These are phyloP conservation scores for Alfaro cultratus DNA, from an alignment of 2,797 vertebrate genomes.

Conservation along the genomic window DNA sequence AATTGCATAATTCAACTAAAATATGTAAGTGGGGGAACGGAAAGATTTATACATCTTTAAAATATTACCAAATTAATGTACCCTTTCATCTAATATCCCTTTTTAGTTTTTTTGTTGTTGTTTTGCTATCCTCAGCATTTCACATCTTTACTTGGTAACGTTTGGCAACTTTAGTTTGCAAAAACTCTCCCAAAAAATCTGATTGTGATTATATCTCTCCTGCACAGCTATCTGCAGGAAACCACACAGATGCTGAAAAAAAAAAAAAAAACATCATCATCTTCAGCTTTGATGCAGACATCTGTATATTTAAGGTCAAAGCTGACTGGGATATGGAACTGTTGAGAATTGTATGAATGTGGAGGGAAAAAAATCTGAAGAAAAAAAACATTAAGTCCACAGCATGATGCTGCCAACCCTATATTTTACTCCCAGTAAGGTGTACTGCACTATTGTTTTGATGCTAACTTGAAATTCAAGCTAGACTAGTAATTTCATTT, in stretches of 20 bases:
- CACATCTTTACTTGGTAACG: neutral
- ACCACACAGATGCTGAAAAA: neutral
- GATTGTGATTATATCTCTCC: neutral
- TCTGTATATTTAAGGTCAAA: neutral
- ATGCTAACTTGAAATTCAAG: neutral
- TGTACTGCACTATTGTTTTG: neutral
- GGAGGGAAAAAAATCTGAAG: neutral
- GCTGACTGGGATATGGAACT: neutral
- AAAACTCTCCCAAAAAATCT: neutral
- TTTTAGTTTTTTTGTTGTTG: too few species aligned
- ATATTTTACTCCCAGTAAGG: neutral
- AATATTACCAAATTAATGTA: neutral
- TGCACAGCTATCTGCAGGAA: neutral
- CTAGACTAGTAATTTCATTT: neutral
- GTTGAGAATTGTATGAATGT: neutral
- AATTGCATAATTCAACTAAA: neutral
- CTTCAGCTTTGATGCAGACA: neutral
- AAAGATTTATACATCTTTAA: neutral
- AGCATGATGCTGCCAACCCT: neutral
- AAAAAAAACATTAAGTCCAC: neutral
- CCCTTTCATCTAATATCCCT: neutral
- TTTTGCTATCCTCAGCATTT: neutral
- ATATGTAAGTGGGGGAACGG: neutral
- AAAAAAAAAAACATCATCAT: neutral
- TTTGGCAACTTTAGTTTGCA: neutral